These are phyloP conservation scores for Gymnoscopelus braueri DNA, from an alignment of 2,797 vertebrate genomes.

Conservation along the genomic window DNA sequence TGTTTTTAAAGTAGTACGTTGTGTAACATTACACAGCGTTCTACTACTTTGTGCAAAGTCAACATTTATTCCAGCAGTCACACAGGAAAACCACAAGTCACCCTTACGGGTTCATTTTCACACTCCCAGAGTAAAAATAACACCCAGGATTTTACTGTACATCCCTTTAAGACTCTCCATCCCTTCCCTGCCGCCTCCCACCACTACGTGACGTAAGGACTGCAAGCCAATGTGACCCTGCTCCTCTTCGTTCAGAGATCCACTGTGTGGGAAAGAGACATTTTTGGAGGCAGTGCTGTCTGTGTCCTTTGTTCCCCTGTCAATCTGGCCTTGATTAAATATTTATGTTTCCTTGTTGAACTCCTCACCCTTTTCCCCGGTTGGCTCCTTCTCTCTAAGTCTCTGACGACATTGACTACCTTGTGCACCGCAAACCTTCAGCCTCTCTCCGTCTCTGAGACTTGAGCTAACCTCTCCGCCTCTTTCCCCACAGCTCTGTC, in stretches of 20 bases:
- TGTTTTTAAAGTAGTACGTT: too few species aligned
- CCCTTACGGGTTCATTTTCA: too few species aligned
- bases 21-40: background rate
- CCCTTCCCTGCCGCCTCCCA: background rate
- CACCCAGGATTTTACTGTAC: too few species aligned
- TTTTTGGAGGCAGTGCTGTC: conserved; percentile 48
- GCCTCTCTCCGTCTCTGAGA: conserved; percentile 10
- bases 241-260: background rate
- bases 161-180: too few species aligned
- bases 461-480: conserved; percentile 48
- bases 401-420: conserved; percentile 68
- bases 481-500: conserved; percentile 64
- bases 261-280: conserved; percentile 63
- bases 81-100: too few species aligned
- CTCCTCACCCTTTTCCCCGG: conserved; percentile 73
- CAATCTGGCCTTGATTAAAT: conserved; percentile 80
- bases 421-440: conserved; percentile 46
- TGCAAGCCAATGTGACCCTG: conserved; percentile 10
- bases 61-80: background rate
- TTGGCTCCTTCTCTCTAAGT: conserved; percentile 48
- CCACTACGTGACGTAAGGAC: background rate
- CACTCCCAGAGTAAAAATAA: too few species aligned
- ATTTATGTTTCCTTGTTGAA: conserved; percentile 82
- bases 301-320: conserved; percentile 79
- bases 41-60: background rate